phyloP scores from a whole-genome alignment of 2,113 vertebrate species.

The Xiphophorus maculatus region DNA sequence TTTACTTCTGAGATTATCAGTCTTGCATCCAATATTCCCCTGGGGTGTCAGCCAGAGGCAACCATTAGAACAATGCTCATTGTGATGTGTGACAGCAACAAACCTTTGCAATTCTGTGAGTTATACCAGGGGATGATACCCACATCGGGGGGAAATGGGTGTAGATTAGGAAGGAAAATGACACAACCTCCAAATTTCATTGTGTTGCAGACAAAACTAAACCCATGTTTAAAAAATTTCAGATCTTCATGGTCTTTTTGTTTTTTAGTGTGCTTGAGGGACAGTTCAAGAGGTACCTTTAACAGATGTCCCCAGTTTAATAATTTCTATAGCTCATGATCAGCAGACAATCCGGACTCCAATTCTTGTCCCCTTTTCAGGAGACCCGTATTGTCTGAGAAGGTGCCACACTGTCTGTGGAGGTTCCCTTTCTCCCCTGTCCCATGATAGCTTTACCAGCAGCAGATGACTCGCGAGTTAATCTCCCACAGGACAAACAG shows the following conservation, averaged over 20 bases:
- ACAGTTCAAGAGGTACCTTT: neutral
- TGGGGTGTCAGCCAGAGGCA: conserved; percentile 44
- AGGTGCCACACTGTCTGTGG: conserved; percentile 69
- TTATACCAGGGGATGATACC: conserved; percentile 68
- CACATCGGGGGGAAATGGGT: conserved; percentile 58
- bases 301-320: neutral
- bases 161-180: conserved; percentile 71
- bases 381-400: conserved; percentile 59
- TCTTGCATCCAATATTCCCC: conserved; percentile 37
- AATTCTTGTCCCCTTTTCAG: conserved; percentile 12
- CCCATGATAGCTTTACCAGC: conserved; percentile 71
- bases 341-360: too few species aligned
- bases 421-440: conserved; percentile 54
- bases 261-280: neutral
- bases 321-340: too few species aligned
- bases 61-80: conserved; percentile 71
- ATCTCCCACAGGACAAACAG: conserved; percentile 68
- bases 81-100: conserved; percentile 67
- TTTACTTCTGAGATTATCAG: conserved; percentile 26
- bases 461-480: conserved; percentile 51
- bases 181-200: conserved; percentile 66
- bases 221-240: conserved; percentile 17
- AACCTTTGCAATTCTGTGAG: conserved; percentile 57
- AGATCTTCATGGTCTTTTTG: neutral
- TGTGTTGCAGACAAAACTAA: conserved; percentile 45